Base-by-base conservation (phyloP, 2,888 invertebrate genomes). In the Latrodectus elegans region DNA sequence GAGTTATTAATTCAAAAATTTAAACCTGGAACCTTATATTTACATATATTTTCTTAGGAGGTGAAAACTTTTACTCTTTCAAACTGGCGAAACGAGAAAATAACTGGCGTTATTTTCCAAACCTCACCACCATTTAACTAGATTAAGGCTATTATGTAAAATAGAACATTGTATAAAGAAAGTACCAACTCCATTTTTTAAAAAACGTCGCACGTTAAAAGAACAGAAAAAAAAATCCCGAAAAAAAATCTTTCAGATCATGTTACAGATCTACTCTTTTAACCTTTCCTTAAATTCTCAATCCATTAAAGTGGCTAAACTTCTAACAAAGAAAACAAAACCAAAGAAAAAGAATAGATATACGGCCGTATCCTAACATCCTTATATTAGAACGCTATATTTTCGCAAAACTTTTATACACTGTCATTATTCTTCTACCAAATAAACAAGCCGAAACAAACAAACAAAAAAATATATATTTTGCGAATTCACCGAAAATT, bases 211-310 rank as follows among this genome's bases (percentile, higher is more conserved):
- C 38, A 38, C 38, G 38, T 38, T 38, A 38, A 38, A 38, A 38
- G 38, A 38, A 38, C 38, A 38, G 4, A 38, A 6, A 38, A 38
- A 38, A 38, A 38, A 38, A 3, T 6, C 0, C 38, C 38, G 11
- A 11, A 12, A 60, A 11, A 60, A 60, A 60, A 60, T 15, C 60
- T 60, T 22, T 12, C 8, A 60, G 60, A 60, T 60, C 60, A n/a
- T 11, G 60, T 60, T 60, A 10, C 60, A 38, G 38, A 4, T 38
- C 38, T 38, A 38, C n/a, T 4, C 60, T n/a, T 60, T 60, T 60
- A 60, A 60, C 60, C 60, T 60, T 60, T 60, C n/a, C 60, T 60
- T 15, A 60, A 60, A 60, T n/a, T 60, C 60, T 60, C 60, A 60
- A 60, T 60, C 60, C 60, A 60, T 60, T 60, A 60, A 60, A 60